Base-by-base conservation (phyloP, 2,113 vertebrate species). In the Phrynosoma platyrhinos region DNA sequence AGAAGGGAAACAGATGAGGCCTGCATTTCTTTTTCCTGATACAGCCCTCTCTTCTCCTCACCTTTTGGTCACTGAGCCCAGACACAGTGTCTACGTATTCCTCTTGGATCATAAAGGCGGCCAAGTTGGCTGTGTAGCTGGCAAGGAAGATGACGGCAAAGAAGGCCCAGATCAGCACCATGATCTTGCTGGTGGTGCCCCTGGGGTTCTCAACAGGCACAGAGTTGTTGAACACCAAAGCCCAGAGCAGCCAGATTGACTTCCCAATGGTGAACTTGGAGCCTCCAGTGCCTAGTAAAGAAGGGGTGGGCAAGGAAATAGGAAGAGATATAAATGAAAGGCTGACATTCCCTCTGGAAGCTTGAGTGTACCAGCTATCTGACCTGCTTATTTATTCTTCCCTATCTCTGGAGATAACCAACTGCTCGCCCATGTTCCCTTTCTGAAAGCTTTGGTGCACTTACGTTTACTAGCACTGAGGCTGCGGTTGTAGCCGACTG, bases 151-250 rank as follows among this genome's bases (percentile, higher is more conserved):
- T 99, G 95, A 99, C 98, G 4, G 98, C 98, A 42, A 99, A 99
- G 97, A 99, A 99, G 92, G 98, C 98, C 98, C 98, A 99, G 89
- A 99, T 97, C 95, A 99, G 97, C 89, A 99, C 98, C 98, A 99
- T 98, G 95, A 99, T 99, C 96, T 99, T 99, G 94, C 98, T 99
- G 91, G 98, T 99, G 90, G 98, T 99, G 91, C 98, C 98, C 92
- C 97, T 97, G 66, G 98, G 98, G 95, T 99, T 99, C 96, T 99
- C 98, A 95, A 99, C 98, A 0, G 98, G 98, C 93, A 99, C 98
- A 0, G 98, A 99, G 96, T 99, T 99, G 94, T 99, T 99, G 96
- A 99, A 99, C 88, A 99, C 98, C 94, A 99, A 96, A 53, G 98
- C 98, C 98, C 98, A 94, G 1, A 95, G 92, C 78, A 95, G 88